These are phyloP conservation scores for Alethe diademata DNA, from an alignment of 2,113 vertebrate species.

Conservation along the genomic window DNA sequence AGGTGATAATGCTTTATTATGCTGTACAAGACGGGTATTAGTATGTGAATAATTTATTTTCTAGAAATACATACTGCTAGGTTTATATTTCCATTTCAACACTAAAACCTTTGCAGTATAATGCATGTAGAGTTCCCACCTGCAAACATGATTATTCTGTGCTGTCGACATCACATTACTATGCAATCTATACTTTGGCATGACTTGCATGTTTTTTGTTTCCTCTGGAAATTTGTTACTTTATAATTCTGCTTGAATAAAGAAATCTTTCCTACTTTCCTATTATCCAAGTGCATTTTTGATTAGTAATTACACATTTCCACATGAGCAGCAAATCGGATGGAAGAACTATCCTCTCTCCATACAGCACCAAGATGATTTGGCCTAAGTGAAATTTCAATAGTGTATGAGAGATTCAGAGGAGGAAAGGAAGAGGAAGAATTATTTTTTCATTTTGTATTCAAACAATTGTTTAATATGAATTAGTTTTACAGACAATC, in stretches of 20 bases:
- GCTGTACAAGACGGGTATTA: neutral
- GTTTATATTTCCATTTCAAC: constrained; percentile 29
- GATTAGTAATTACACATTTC: neutral
- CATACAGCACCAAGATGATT: neutral
- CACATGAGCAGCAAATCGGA: neutral
- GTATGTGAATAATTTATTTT: neutral
- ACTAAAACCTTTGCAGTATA: neutral
- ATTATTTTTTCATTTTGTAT: neutral
- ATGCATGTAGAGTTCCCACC: neutral
- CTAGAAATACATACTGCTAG: neutral
- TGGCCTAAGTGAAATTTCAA: neutral
- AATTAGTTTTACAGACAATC: neutral
- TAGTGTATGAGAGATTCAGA: neutral
- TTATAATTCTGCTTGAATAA: constrained; percentile 2
- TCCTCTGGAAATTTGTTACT: constrained; percentile 14
- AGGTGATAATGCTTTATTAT: neutral
- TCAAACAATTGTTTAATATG: neutral
- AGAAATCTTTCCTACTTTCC: neutral
- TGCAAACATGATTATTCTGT: constrained; percentile 23
- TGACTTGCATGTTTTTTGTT: constrained; percentile 28
- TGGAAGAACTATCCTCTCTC: neutral
- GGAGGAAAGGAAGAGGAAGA: neutral
- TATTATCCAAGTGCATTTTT: neutral
- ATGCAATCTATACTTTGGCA: constrained; percentile 39
- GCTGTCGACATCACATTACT: constrained; percentile 14